phyloP scores from a whole-genome alignment of 2,113 vertebrate genomes.

The Rhombomys opimus region DNA sequence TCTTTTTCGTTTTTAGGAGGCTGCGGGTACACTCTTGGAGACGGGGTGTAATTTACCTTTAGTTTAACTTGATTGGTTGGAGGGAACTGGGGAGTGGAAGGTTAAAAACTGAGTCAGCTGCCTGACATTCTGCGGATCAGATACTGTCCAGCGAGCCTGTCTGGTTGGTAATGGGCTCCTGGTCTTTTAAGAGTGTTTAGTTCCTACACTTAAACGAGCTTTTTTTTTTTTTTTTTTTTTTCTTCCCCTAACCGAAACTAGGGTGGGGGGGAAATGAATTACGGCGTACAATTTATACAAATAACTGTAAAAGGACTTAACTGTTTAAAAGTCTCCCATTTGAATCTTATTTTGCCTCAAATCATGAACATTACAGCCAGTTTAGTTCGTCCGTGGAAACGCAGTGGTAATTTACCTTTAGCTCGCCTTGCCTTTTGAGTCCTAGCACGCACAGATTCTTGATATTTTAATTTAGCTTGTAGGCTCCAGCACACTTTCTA shows the following conservation, averaged over 20 bases:
- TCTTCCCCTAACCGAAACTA: background rate
- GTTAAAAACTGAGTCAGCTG: slow-evolving; percentile 60
- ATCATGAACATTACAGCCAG: slow-evolving; percentile 37
- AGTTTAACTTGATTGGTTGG: slow-evolving; percentile 66
- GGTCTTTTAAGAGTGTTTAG: slow-evolving; percentile 33
- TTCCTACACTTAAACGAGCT: slow-evolving; percentile 21
- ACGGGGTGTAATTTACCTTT: slow-evolving; percentile 78
- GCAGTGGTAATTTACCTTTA: slow-evolving; percentile 17
- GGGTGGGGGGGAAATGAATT: background rate
- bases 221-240: background rate
- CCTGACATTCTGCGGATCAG: slow-evolving; percentile 40
- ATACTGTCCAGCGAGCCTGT: background rate
- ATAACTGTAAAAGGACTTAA: slow-evolving; percentile 12
- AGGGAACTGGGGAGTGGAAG: slow-evolving; percentile 46
- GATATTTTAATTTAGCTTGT: slow-evolving; percentile 21
- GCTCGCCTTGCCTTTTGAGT: background rate
- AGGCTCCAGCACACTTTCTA: background rate
- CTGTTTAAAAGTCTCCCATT: slow-evolving; percentile 56
- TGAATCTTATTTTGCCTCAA: slow-evolving; percentile 59
- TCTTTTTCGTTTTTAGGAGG: slow-evolving; percentile 48
- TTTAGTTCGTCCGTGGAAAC: background rate
- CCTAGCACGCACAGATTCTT: background rate
- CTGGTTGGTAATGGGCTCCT: slow-evolving; percentile 17
- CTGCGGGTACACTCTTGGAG: background rate
- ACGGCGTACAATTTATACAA: slow-evolving; percentile 47